Evolutionary conservation across 2,113 vertebrate species (phyloP).

Genomic region (Salminus brasiliensis): DNA sequence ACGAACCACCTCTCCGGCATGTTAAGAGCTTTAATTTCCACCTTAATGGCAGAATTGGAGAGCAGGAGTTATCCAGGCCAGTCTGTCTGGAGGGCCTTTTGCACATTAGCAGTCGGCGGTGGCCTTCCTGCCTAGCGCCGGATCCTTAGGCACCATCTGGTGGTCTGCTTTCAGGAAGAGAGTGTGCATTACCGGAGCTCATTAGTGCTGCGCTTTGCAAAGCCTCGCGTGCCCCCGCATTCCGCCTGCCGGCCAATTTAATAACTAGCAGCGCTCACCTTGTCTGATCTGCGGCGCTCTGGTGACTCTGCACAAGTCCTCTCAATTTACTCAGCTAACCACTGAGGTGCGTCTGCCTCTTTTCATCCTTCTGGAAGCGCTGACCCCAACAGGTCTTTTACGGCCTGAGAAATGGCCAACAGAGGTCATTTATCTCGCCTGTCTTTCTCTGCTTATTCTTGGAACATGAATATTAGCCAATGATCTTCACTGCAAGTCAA

Average conservation of each 20-base stretch:
- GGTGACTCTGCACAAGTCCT: constrained; percentile 31
- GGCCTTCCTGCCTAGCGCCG: constrained; percentile 9
- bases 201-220: constrained; percentile 34
- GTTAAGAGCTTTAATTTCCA: constrained; percentile 25
- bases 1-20: constrained; percentile 8
- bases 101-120: constrained; percentile 11
- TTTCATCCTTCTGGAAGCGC: constrained; percentile 22
- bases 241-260: constrained; percentile 41
- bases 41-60: constrained; percentile 16
- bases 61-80: neutral
- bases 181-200: constrained; percentile 28
- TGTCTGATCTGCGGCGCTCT: constrained; percentile 28
- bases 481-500: neutral
- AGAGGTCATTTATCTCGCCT: neutral
- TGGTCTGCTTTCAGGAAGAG: constrained; percentile 32
- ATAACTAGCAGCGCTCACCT: constrained; percentile 41
- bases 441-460: neutral
- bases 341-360: neutral
- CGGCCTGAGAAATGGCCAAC: neutral
- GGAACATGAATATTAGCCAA: neutral
- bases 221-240: constrained; percentile 33
- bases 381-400: neutral
- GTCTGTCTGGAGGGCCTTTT: neutral
- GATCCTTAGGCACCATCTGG: constrained; percentile 14
- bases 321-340: constrained; percentile 32